Evolutionary conservation across 2,113 vertebrate genomes (phyloP).

Genomic region (Daubentonia madagascariensis): DNA sequence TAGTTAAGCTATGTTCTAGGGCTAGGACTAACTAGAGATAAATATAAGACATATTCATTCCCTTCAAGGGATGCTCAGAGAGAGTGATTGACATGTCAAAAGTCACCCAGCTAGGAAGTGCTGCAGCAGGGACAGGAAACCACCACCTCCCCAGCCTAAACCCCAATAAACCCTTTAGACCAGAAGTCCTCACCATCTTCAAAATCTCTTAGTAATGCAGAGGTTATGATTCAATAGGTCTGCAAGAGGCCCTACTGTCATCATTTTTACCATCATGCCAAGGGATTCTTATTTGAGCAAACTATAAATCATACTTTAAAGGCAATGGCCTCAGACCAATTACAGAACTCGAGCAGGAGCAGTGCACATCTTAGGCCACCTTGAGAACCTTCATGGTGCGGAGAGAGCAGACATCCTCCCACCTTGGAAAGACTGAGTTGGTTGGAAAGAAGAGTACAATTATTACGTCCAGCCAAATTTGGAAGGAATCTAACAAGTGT

Average conservation of each 20-base stretch:
- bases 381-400: neutral
- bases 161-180: neutral
- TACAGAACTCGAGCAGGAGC: neutral
- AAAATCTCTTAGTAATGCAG: neutral
- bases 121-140: neutral
- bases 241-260: neutral
- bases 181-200: neutral
- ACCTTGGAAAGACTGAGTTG: neutral
- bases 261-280: neutral
- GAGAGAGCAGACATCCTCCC: neutral
- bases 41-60: neutral
- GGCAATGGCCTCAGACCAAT: neutral
- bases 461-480: neutral
- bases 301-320: neutral
- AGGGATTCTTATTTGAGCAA: neutral
- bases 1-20: neutral
- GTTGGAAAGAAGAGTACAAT: neutral
- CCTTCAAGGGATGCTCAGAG: neutral
- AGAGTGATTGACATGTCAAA: neutral
- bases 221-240: neutral
- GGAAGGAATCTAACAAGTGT: neutral
- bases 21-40: too few relatives aligned
- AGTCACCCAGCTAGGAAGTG: neutral
- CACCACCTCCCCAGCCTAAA: neutral
- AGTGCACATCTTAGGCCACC: neutral